A percentile compares a stretch with the other conserved stretches of the same genome.
Conservation (phyloP, 2,113 vertebrate species). For the Eptatretus burgeri region DNA sequence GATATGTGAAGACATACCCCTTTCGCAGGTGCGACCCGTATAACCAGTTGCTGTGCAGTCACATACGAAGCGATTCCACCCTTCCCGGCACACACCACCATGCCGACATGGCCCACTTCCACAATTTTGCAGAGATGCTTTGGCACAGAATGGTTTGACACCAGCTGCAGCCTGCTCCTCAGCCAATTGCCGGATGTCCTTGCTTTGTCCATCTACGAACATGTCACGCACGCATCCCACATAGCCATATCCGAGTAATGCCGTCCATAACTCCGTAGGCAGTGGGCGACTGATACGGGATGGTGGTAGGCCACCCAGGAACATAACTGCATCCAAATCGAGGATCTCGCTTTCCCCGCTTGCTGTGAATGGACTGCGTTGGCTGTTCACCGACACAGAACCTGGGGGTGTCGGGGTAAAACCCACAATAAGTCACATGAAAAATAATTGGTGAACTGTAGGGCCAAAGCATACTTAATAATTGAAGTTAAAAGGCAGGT, state of each 20-base stretch:
- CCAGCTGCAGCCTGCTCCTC: slow-evolving; percentile 4
- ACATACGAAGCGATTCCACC: slow-evolving; percentile 5
- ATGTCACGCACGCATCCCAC: slow-evolving; percentile 4
- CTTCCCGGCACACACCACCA: background rate
- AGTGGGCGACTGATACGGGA: slow-evolving; percentile 20
- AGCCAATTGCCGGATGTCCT: slow-evolving; percentile 2
- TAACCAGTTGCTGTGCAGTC: slow-evolving; percentile 3
- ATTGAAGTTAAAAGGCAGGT: too few relatives aligned
- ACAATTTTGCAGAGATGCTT: background rate
- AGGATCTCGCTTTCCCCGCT: slow-evolving; percentile 61
- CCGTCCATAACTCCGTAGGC: slow-evolving; percentile 1
- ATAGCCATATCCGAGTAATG: background rate
- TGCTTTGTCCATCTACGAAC: slow-evolving; percentile 2
- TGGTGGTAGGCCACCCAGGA: slow-evolving; percentile 48
- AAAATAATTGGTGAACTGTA: too few relatives aligned
- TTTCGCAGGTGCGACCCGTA: background rate
- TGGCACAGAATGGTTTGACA: slow-evolving; percentile 5
- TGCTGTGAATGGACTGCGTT: slow-evolving; percentile 39
- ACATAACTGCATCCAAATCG: slow-evolving; percentile 57
- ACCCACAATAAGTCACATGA: too few relatives aligned
- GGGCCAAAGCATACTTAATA: too few relatives aligned
- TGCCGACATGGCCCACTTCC: background rate
- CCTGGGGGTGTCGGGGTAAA: slow-evolving; percentile 17
- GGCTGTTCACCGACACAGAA: slow-evolving; percentile 54
- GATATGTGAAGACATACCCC: background rate